A percentile compares a stretch with the other conserved stretches of the same genome.
Conservation (phyloP, 2,888 invertebrate genomes). For the Strigamia maritima region DNA sequence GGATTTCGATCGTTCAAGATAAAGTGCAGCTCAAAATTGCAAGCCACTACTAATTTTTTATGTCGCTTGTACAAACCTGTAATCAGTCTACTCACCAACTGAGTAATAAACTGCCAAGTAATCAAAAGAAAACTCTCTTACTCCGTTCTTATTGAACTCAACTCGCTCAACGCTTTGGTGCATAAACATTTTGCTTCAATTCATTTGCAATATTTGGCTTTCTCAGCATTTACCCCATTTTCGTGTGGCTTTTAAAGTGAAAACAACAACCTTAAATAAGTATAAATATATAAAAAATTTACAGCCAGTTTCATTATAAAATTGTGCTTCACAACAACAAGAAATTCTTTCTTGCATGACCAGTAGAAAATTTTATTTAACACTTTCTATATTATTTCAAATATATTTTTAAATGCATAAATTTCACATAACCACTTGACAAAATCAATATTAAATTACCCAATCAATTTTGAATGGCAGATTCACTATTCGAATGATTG, state of each 20-base stretch:
- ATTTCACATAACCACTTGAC: not conserved
- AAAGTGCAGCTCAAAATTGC: slow-evolving; percentile 24
- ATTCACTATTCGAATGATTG: not conserved
- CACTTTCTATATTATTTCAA: too few species aligned
- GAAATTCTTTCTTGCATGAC: too few species aligned
- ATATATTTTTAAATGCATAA: not conserved
- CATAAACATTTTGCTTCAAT: not conserved
- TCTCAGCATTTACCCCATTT: not conserved
- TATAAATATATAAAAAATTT: not conserved
- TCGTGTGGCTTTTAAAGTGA: not conserved
- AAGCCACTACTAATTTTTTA: slow-evolving; percentile 32
- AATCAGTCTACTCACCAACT: slow-evolving; percentile 2
- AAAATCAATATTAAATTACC: not conserved
- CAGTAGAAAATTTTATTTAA: too few species aligned
- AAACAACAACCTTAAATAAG: not conserved
- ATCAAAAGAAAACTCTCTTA: slow-evolving; percentile 5
- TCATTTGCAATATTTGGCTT: not conserved
- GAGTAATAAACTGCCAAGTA: slow-evolving; percentile 15
- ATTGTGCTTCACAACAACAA: too few species aligned
- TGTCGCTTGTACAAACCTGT: slow-evolving; percentile 22
- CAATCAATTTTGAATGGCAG: not conserved
- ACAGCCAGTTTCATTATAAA: not conserved
- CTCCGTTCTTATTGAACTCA: not conserved
- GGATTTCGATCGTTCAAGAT: slow-evolving; percentile 18
- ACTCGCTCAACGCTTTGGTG: not conserved